phyloP scores from a whole-genome alignment of 30 jellyfish, hydroid and myxozoan species.

The Hydractinia symbiolongicarpus region DNA sequence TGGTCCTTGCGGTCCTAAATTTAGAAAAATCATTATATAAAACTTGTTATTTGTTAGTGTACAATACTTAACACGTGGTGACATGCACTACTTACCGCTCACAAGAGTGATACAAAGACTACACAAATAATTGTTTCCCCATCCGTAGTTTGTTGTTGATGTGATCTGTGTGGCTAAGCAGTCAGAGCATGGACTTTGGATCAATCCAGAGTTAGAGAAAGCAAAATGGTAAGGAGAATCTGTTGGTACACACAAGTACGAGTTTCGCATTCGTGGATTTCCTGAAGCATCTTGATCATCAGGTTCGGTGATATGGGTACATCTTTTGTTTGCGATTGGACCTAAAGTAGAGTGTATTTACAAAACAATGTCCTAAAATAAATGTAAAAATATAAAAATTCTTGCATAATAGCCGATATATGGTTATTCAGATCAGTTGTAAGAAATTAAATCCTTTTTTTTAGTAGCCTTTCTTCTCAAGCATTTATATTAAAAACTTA shows the following conservation, averaged over 20 bases:
- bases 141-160: not conserved
- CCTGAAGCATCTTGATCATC: not conserved
- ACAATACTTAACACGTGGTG: too few species aligned
- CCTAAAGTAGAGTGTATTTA: too few species aligned
- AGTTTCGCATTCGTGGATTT: not conserved
- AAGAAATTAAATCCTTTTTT: too few species aligned
- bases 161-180: not conserved
- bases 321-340: not conserved
- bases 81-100: not conserved
- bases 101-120: not conserved
- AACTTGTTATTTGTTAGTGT: too few species aligned
- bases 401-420: too few species aligned
- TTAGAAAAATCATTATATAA: not conserved
- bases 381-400: too few species aligned
- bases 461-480: too few species aligned
- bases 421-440: too few species aligned
- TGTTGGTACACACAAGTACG: not conserved
- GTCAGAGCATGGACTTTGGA: not conserved
- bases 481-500: too few species aligned
- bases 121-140: conserved; percentile 11
- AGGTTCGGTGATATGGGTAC: conserved; percentile 13
- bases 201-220: not conserved
- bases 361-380: too few species aligned
- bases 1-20: conserved; percentile 11
- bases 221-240: conserved; percentile 6